A percentile compares a stretch with the other conserved stretches of the same genome.
Conservation (phyloP, 2,113 vertebrate species). For the Pristiophorus japonicus region DNA sequence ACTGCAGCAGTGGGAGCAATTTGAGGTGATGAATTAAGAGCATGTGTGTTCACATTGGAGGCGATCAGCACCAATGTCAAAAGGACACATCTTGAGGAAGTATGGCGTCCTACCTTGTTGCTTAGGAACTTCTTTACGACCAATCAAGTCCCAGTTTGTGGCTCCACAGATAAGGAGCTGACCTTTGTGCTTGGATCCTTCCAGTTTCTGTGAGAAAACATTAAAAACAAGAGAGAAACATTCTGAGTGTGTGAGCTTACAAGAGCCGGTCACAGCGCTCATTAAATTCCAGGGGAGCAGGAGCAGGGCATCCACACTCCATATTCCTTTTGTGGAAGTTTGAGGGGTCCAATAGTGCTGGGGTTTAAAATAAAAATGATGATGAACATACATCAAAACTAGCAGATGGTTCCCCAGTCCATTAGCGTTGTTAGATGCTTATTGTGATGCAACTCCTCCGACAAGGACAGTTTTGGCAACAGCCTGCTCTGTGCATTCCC, state of each 20-base stretch:
- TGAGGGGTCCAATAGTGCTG: neutral
- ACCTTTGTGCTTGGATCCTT: conserved; percentile 79
- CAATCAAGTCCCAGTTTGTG: conserved; percentile 96
- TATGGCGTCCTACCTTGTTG: conserved; percentile 69
- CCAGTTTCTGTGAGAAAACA: conserved; percentile 71
- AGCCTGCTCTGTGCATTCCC: neutral
- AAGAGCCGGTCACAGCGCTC: neutral
- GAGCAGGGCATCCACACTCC: neutral
- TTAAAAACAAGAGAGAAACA: conserved; percentile 22
- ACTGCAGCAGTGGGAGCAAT: neutral
- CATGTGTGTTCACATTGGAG: neutral
- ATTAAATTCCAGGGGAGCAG: neutral
- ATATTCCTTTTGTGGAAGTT: neutral
- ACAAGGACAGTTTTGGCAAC: neutral
- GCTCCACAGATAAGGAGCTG: conserved; percentile 89
- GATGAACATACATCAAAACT: neutral
- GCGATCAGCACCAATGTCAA: neutral
- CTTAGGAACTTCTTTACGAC: conserved; percentile 93
- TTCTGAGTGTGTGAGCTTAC: neutral
- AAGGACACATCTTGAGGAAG: neutral
- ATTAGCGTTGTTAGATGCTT: neutral
- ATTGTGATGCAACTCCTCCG: neutral
- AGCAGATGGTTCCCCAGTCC: neutral
- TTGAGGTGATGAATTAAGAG: neutral
- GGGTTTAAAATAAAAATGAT: neutral